These are phyloP conservation scores for Lithophane semibrunnea DNA, from an alignment of 2,888 invertebrate species.

Conservation along the genomic window DNA sequence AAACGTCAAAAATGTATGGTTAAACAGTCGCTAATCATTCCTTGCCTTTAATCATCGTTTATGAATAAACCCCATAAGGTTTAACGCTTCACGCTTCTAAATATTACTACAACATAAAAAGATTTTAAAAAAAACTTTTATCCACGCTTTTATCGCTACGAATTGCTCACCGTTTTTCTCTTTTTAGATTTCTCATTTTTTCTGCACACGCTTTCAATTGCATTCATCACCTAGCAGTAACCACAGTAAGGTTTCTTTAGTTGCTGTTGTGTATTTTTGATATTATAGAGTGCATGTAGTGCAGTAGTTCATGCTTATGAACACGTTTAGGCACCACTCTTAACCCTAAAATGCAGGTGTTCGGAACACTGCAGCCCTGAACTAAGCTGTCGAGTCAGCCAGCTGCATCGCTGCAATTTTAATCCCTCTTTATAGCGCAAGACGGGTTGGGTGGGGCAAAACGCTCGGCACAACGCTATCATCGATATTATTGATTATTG, in stretches of 20 bases:
- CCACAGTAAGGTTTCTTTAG: too few relatives aligned
- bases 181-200: background rate
- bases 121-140: background rate
- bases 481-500: conserved; percentile 55
- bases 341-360: background rate
- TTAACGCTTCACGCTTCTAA: background rate
- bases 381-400: conserved; percentile 65
- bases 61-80: too few relatives aligned
- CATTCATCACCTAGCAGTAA: background rate
- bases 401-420: conserved; percentile 77
- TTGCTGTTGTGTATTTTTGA: background rate
- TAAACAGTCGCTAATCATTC: too few relatives aligned
- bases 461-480: conserved; percentile 49
- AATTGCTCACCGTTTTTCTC: background rate
- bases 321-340: background rate
- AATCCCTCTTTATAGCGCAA: conserved; percentile 74
- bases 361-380: conserved; percentile 50
- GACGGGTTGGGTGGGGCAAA: conserved; percentile 49
- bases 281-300: too few relatives aligned
- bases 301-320: background rate
- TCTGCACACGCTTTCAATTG: background rate
- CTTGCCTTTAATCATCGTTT: too few relatives aligned
- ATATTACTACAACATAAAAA: background rate
- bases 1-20: too few relatives aligned
- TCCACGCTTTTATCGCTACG: too few relatives aligned